Evolutionary conservation across 2,888 invertebrate genomes (phyloP), one percentile per base, ranked within the genome.

Genomic region (Ferrisia virgata): DNA sequence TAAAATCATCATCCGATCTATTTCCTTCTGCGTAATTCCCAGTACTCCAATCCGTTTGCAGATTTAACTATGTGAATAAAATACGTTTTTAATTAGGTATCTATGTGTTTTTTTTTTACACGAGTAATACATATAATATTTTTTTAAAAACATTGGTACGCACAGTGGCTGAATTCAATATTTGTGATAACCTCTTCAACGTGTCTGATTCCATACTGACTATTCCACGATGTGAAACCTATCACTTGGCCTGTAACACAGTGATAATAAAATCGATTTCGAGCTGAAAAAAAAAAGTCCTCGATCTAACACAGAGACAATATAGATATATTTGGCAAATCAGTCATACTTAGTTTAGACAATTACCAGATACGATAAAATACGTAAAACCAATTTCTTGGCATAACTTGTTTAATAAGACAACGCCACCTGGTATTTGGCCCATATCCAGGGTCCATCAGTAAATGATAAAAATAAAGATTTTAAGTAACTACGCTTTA

Each of bases 1-100:
- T 90, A 88, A 93, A 93, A 85, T 92, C 92, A 86, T 92, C 92
- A 85, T 92, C 92, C 1, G 90, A 89, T 86, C 89, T 64, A 64
- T 64, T 64, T 4, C 64, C 64, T 64, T 64, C 64, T 28, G 28
- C 13, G 11, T 22, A 22, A 22, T 8, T 64, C 0, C n/a, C 28
- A 13, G 13, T 2, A 64, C 28, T 31, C 31, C 28, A 28, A 3
- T 64, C 31, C 13, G 22, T 22, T n/a, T n/a, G n/a, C 22, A 53
- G 2, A 22, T 53, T 22, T 22, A 22, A 53, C 53, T 53, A 8
- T 5, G 22, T 22, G 22, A 6, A 53, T 53, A 9, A 22, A 18
- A 22, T 2, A 53, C 1, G 9, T 53, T 53, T 8, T 22, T 18
- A 53, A 53, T 53, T 22, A 53, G 4, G 3, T 2, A 3, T 18